Percentiles rank a stretch among this genome's conserved stretches.
phyloP scores from a whole-genome alignment of 2,888 invertebrate genomes.

The Azorinus chamasolen region DNA sequence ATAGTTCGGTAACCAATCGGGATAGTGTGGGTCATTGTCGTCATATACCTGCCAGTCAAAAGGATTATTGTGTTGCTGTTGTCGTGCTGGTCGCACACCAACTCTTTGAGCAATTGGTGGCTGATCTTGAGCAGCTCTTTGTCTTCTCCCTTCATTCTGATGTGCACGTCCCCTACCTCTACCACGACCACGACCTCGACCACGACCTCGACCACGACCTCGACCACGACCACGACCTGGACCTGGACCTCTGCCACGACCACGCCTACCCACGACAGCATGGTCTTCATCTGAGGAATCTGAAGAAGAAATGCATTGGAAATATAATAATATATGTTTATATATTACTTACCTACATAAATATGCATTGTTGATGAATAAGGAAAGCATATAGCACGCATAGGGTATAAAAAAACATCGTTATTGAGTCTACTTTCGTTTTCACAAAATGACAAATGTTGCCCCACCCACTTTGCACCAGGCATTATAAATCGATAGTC shows the following conservation, averaged over 20 bases:
- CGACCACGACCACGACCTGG: background rate
- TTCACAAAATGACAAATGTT: background rate
- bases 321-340: background rate
- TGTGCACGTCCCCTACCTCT: background rate
- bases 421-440: background rate
- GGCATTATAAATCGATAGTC: no score
- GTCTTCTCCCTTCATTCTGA: background rate
- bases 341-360: no score
- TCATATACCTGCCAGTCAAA: slow-evolving; percentile 24
- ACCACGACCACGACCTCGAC: background rate
- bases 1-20: slow-evolving; percentile 22
- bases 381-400: no score
- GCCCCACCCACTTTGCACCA: background rate
- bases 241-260: background rate
- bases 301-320: background rate
- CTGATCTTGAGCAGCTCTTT: background rate
- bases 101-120: background rate
- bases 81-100: background rate
- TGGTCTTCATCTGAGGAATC: background rate
- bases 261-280: background rate
- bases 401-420: no score
- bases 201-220: background rate
- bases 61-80: background rate
- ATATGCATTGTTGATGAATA: no score
- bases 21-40: slow-evolving; percentile 10